Evolutionary conservation across 1,140 invertebrate species (phyloP), one percentile per base, ranked within the genome.

Genomic region (Caligus rogercresseyi): DNA sequence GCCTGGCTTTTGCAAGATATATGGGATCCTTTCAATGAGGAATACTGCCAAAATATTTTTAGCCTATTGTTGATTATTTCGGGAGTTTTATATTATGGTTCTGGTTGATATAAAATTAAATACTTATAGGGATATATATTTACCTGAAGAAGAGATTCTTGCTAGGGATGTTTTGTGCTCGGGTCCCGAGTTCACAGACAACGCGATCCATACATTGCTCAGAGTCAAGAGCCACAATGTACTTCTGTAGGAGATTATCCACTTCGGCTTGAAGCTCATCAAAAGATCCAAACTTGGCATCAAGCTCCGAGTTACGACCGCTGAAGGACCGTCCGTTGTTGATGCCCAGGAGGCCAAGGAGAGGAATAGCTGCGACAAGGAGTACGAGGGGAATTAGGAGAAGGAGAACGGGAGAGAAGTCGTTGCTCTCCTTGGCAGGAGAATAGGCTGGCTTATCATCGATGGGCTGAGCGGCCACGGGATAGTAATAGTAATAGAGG

Each of bases 141-240:
- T 56, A 56, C 54, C 54, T 56, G 14, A 56, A 56, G 18, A 56
- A 56, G 18, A 56, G 20, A 18, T 56, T 14, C 24, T 56, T 56
- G 54, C 54, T 25, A 3, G 54, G 3, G 20, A 56, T 20, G 20
- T 25, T 25, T 18, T 56, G 54, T 20, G 54, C 54, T 21, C 16
- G 19, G 15, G 24, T 25, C 24, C 54, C 54, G n/a, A 56, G 2
- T 56, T 56, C 54, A 23, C 54, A 56, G 24, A 56, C 54, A 25
- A 56, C 24, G n/a, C 54, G 54, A 25, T 56, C 54, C 54, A 21
- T 56, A 23, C 54, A 56, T 56, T 56, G 54, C 11, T 56, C 20
- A 1, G 54, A 56, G 19, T 56, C 54, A 1, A 56, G 54, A 2
- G 54, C 54, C 19, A 4, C 24, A 20, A 56, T 25, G 24, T 56